Evolutionary conservation across 2,113 vertebrate genomes (phyloP).

Genomic region (Notiomystis cincta): DNA sequence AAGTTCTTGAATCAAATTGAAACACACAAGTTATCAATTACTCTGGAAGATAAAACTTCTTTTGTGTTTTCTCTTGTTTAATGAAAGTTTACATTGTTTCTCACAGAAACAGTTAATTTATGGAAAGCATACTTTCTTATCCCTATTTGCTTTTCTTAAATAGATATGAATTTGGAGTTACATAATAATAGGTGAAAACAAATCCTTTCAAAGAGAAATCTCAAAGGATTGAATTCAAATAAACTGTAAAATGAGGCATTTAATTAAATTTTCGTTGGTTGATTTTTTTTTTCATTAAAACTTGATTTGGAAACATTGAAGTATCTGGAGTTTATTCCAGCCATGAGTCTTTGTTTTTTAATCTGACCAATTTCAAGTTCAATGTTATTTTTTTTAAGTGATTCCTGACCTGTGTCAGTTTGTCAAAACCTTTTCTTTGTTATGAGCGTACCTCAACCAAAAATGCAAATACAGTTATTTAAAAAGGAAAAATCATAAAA

Average conservation of each 20-base stretch:
- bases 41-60: neutral
- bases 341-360: neutral
- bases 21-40: neutral
- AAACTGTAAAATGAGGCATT: neutral
- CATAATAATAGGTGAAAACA: neutral
- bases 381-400: neutral
- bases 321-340: neutral
- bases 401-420: neutral
- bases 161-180: neutral
- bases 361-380: neutral
- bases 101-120: neutral
- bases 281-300: neutral
- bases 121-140: neutral
- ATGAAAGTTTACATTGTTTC: neutral
- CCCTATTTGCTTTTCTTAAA: neutral
- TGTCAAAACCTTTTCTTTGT: neutral
- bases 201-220: neutral
- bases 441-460: neutral
- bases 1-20: neutral
- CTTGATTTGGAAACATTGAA: neutral
- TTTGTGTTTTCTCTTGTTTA: neutral
- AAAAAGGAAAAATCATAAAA: neutral
- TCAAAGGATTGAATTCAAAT: neutral
- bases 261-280: neutral
- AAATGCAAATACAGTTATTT: neutral